Conservation (phyloP, 2,888 invertebrate genomes). For the Chrysina gloriosa region DNA sequence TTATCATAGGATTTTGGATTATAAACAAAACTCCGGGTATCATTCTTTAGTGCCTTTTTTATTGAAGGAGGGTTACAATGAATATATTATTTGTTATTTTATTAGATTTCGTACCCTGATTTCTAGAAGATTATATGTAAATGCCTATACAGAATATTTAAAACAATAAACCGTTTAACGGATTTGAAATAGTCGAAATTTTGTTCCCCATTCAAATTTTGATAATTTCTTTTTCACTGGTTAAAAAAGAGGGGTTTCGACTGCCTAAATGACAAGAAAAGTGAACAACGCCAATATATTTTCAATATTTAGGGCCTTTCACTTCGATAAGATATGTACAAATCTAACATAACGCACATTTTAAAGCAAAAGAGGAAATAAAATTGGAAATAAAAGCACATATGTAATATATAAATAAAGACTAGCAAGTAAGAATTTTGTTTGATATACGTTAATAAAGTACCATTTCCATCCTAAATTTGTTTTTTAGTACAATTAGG, state of each 20-base stretch:
- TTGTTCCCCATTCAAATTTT: slow-evolving; percentile 14
- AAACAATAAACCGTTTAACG: neutral
- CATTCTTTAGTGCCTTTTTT: no score
- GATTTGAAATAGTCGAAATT: slow-evolving; percentile 10
- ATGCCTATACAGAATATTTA: neutral
- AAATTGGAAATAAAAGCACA: slow-evolving; percentile 12
- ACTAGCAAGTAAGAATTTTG: slow-evolving; percentile 35
- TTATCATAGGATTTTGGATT: no score
- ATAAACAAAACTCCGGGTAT: no score
- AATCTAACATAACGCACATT: slow-evolving; percentile 3
- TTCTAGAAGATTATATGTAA: no score
- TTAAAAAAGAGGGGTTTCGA: slow-evolving; percentile 29
- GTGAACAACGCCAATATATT: slow-evolving; percentile 57
- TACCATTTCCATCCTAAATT: neutral
- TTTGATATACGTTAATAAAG: slow-evolving; percentile 26
- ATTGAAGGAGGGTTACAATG: no score
- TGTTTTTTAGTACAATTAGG: neutral
- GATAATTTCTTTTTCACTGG: slow-evolving; percentile 21
- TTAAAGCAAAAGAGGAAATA: neutral
- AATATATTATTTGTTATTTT: no score
- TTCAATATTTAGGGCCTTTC: slow-evolving; percentile 62
- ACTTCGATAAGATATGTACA: slow-evolving; percentile 49
- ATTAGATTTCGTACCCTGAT: no score
- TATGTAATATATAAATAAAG: slow-evolving; percentile 29
- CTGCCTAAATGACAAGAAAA: slow-evolving; percentile 11